phyloP scores from a whole-genome alignment of 2,797 vertebrate species.

The Melanotaenia nigrans region DNA sequence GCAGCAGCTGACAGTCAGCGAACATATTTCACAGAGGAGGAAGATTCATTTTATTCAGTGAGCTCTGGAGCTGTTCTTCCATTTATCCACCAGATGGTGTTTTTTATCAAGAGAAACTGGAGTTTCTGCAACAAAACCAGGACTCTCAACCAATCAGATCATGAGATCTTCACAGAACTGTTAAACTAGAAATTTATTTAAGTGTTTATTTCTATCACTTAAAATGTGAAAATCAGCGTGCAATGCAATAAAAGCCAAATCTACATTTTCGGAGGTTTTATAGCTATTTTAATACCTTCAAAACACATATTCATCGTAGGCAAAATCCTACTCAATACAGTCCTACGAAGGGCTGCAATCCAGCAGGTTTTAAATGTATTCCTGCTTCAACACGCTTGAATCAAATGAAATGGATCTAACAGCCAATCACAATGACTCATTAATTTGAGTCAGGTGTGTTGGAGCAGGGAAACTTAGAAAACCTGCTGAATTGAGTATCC shows the following conservation, averaged over 20 bases:
- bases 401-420: too few relatives aligned
- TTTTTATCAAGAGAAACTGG: neutral
- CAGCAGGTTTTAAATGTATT: too few relatives aligned
- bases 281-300: neutral
- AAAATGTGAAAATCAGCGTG: neutral
- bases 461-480: too few relatives aligned
- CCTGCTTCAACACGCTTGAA: too few relatives aligned
- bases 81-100: conserved; percentile 60
- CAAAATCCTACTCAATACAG: neutral
- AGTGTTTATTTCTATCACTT: conserved; percentile 5
- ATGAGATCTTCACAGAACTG: conserved; percentile 1
- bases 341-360: too few relatives aligned
- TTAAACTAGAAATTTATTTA: neutral
- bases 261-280: neutral
- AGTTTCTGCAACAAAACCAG: neutral
- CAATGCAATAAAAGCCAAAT: neutral
- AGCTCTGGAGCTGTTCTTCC: neutral
- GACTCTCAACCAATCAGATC: neutral
- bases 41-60: neutral
- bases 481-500: too few relatives aligned
- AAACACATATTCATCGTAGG: too few relatives aligned
- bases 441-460: too few relatives aligned
- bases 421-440: too few relatives aligned
- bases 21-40: neutral
- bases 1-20: neutral